phyloP scores from a whole-genome alignment of 2,888 invertebrate species.

The Xylophagus ater region DNA sequence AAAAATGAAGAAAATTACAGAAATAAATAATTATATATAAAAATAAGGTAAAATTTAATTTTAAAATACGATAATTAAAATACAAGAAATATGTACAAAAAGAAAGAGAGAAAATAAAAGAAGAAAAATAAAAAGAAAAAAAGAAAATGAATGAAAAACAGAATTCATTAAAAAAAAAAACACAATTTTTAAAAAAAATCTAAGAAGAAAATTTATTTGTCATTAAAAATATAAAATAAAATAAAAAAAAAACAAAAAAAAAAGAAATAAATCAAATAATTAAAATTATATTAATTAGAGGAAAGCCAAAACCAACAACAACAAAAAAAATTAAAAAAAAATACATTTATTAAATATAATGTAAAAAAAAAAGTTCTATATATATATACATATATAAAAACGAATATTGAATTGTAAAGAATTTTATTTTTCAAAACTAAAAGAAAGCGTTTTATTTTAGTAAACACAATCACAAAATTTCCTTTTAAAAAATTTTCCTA shows the following conservation, averaged over 20 bases:
- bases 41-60: slow-evolving; percentile 8
- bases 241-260: slow-evolving; percentile 11
- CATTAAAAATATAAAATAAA: slow-evolving; percentile 6
- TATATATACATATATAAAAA: no score
- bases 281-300: slow-evolving; percentile 14
- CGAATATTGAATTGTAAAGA: slow-evolving; percentile 10
- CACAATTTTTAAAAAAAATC: slow-evolving; percentile 17
- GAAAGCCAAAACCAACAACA: no score
- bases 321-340: no score
- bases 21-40: not conserved
- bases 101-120: slow-evolving; percentile 8
- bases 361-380: no score
- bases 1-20: slow-evolving; percentile 7
- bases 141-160: slow-evolving; percentile 8
- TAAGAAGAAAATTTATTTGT: slow-evolving; percentile 6
- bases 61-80: slow-evolving; percentile 24
- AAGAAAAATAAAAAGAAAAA: slow-evolving; percentile 6
- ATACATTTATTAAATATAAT: no score
- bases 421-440: slow-evolving; percentile 15
- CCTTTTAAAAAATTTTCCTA: slow-evolving; percentile 3
- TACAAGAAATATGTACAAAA: slow-evolving; percentile 14
- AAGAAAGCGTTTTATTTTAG: slow-evolving; percentile 15
- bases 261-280: slow-evolving; percentile 14
- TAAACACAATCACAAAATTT: not conserved
- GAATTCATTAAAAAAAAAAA: slow-evolving; percentile 10